Conservation (phyloP, 2,888 invertebrate species). For the Zygogramma bicolorata region DNA sequence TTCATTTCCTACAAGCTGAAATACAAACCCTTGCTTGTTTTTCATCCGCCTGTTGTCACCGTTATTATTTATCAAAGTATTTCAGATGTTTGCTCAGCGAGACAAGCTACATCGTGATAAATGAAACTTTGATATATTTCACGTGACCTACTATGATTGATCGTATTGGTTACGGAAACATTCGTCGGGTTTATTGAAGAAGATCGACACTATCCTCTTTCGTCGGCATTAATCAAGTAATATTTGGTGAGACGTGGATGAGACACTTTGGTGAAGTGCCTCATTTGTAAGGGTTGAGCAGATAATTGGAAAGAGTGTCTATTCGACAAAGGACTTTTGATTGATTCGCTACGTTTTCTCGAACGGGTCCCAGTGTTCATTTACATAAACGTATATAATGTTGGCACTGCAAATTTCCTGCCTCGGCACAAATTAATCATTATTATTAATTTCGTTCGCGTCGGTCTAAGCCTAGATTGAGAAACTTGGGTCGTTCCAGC, state of each 20-base stretch:
- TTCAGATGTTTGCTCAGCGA: not conserved
- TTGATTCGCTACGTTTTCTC: not conserved
- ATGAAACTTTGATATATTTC: slow-evolving; percentile 3
- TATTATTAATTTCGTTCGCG: not conserved
- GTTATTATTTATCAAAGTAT: slow-evolving; percentile 44
- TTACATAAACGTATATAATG: not conserved
- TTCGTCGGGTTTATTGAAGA: not conserved
- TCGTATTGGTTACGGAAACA: not conserved
- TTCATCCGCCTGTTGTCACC: slow-evolving; percentile 34
- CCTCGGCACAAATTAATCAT: not conserved
- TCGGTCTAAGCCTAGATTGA: not conserved
- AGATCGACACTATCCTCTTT: not conserved
- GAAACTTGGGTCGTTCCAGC: not conserved
- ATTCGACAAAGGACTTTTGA: not conserved
- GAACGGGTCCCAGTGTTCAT: not conserved
- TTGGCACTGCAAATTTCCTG: not conserved
- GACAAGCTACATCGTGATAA: slow-evolving; percentile 6
- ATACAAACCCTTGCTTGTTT: slow-evolving; percentile 37
- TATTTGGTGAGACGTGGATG: not conserved
- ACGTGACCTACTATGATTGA: not conserved
- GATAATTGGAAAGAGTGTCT: not conserved
- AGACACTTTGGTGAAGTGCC: not conserved
- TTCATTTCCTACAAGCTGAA: slow-evolving; percentile 55
- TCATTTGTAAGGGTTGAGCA: not conserved
- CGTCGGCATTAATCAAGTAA: not conserved